phyloP scores from a whole-genome alignment of 2,113 vertebrate species.

The Isichthys henryi region DNA sequence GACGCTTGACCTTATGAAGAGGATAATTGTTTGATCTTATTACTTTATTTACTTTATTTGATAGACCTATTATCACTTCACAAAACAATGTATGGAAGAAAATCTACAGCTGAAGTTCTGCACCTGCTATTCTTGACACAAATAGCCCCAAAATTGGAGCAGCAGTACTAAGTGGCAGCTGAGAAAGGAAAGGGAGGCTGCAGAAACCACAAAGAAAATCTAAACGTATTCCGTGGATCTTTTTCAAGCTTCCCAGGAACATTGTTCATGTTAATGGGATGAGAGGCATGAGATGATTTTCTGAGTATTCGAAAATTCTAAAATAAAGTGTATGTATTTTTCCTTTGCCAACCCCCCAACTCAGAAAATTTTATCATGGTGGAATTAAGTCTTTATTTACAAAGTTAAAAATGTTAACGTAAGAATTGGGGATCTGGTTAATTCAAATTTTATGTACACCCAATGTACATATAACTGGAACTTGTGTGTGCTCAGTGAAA shows the following conservation, averaged over 20 bases:
- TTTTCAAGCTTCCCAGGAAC: neutral
- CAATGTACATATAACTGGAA: neutral
- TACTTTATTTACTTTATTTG: neutral
- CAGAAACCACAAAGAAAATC: neutral
- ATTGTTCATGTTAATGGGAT: neutral
- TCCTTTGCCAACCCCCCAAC: too few relatives aligned
- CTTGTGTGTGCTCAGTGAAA: neutral
- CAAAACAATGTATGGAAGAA: neutral
- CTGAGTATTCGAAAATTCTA: neutral
- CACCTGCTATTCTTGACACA: neutral
- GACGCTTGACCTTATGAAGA: neutral
- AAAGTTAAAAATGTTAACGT: neutral
- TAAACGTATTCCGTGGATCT: neutral
- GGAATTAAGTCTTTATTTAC: neutral
- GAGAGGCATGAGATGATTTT: neutral
- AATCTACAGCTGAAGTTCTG: neutral
- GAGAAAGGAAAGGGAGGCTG: neutral
- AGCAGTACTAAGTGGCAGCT: neutral
- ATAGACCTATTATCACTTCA: neutral
- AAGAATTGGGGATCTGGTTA: neutral
- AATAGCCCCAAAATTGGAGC: neutral
- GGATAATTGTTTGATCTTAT: neutral
- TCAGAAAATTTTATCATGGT: neutral
- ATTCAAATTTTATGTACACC: neutral
- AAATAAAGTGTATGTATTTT: neutral